Evolutionary conservation across 2,888 invertebrate genomes (phyloP).

Genomic region (Philhelius pedissequus): DNA sequence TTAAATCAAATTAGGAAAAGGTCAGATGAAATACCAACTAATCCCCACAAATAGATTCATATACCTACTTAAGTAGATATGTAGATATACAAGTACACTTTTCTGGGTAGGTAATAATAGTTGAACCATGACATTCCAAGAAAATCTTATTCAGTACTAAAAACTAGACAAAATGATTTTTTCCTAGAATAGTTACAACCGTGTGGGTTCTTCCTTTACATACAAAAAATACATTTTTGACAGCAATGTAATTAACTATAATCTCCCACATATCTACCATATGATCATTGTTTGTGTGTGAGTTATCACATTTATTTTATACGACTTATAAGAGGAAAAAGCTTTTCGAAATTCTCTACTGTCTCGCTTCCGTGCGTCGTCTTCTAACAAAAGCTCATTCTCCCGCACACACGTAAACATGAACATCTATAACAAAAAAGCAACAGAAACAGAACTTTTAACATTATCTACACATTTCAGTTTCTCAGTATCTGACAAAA

Average conservation of each 20-base stretch:
- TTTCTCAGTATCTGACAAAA: neutral
- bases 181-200: neutral
- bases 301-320: neutral
- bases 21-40: too few relatives aligned
- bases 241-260: neutral
- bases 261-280: neutral
- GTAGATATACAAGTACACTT: too few relatives aligned
- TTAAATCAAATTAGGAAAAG: too few relatives aligned
- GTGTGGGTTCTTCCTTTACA: neutral
- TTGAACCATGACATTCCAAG: too few relatives aligned
- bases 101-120: too few relatives aligned
- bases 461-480: neutral
- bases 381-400: neutral
- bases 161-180: neutral
- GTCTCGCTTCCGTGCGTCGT: too few relatives aligned
- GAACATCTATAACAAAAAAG: neutral
- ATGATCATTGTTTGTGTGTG: neutral
- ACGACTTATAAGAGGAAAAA: neutral
- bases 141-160: too few relatives aligned
- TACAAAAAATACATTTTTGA: neutral
- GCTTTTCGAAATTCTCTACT: neutral
- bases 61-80: too few relatives aligned
- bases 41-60: too few relatives aligned
- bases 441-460: neutral
- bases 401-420: neutral